Evolutionary conservation across 2,888 invertebrate genomes (phyloP), one percentile per base, ranked within the genome.

Genomic region (Cyaniris semiargus): DNA sequence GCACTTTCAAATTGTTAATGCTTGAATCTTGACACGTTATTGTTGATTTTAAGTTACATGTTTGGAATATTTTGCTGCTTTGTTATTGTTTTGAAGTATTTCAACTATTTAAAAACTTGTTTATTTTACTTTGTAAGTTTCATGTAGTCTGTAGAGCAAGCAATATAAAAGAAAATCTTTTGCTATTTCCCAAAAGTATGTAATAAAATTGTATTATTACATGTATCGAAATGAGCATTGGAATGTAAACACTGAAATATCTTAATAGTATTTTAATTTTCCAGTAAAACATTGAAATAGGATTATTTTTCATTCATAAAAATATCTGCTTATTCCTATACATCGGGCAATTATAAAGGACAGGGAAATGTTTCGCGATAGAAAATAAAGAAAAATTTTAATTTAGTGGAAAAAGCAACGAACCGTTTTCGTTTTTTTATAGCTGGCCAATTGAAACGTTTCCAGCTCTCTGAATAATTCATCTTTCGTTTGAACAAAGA

Each of bases 361-460:
- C 83, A 81, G 88, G 81, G 88, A 88, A 87, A 86, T 88, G 87
- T 87, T 85, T 85, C 84, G 82, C 83, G 88, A 89, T 89, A 85
- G 87, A 88, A 91, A 91, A 90, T 91, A 91, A 92, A 91, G 89
- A 92, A 88, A 88, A 87, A 85, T 90, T 90, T 93, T 93, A 91
- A 93, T 92, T 93, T 93, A 92, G 91, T 92, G 90, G 90, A 90
- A 91, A 90, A 91, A 90, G 90, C 92, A 93, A 92, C 91, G 93
- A 93, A 93, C 92, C 93, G 90, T 92, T 91, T 89, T 86, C 89
- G 92, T 94, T 94, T 93, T 93, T 94, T 93, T 92, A 91, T 92
- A 93, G 93, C 92, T 91, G 90, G 93, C 93, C 94, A 94, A 94
- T 94, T 93, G 93, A 94, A 93, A 93, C 93, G 92, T 93, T 93